phyloP scores from a whole-genome alignment of 2,888 invertebrate species.

The Melanostoma mellinum region DNA sequence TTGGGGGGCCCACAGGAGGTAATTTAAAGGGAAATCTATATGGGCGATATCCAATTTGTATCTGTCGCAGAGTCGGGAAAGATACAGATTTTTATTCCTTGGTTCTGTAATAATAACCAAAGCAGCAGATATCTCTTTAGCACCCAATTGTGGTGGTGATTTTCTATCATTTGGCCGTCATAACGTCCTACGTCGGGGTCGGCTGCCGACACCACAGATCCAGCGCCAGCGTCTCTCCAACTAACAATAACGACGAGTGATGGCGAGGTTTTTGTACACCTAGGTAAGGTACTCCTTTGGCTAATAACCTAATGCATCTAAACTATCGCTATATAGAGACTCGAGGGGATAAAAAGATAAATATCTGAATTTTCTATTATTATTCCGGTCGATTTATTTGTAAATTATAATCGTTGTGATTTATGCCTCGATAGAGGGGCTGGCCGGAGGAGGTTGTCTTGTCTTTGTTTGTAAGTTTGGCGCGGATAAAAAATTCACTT shows the following conservation, averaged over 20 bases:
- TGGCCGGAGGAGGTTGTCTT: constrained; percentile 8
- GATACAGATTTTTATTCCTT: constrained; percentile 3
- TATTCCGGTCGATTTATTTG: constrained; percentile 67
- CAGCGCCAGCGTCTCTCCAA: not conserved
- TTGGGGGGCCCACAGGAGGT: constrained; percentile 25
- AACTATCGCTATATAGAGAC: constrained; percentile 23
- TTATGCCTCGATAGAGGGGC: constrained; percentile 30
- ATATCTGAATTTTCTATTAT: constrained; percentile 71
- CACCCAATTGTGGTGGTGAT: constrained; percentile 71
- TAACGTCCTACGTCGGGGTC: constrained; percentile 52
- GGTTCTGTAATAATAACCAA: not conserved
- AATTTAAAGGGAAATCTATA: constrained; percentile 71
- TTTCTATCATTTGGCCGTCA: constrained; percentile 71
- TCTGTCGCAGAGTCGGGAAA: constrained; percentile 63
- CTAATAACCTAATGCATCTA: constrained; percentile 43
- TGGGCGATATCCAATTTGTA: constrained; percentile 72
- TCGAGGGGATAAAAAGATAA: constrained; percentile 58
- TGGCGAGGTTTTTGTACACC: not conserved
- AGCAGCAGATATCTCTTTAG: constrained; percentile 63
- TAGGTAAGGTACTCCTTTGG: constrained; percentile 3
- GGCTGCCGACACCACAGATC: not conserved
- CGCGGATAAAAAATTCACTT: not conserved
- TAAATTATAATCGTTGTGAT: constrained; percentile 66
- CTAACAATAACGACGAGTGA: not conserved
- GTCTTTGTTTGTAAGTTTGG: not conserved